Conservation (phyloP, 2,113 vertebrate species). For the Calonectris borealis region DNA sequence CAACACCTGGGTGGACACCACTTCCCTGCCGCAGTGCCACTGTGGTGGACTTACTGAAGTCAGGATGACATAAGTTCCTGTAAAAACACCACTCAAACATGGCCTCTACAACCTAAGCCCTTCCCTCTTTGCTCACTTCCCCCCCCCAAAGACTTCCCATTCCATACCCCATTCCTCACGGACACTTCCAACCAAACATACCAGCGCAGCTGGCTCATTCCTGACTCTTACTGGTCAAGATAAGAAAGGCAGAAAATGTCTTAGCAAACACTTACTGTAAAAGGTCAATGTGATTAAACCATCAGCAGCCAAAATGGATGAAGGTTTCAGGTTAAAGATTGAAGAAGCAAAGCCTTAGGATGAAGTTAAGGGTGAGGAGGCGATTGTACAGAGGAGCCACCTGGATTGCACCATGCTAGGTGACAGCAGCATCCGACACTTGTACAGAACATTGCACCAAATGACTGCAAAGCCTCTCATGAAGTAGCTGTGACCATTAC, state of each 20-base stretch:
- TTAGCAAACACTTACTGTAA: not conserved
- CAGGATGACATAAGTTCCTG: not conserved
- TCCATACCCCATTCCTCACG: not conserved
- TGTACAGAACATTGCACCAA: not conserved
- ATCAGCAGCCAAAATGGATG: not conserved
- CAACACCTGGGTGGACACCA: not conserved
- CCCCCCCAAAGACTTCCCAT: not conserved
- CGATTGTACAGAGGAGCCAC: not conserved
- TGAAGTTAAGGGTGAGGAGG: not conserved
- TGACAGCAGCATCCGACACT: not conserved
- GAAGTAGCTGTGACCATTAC: no score
- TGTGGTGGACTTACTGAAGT: not conserved
- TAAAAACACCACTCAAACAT: not conserved
- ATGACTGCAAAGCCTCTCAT: not conserved
- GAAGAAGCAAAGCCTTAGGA: not conserved
- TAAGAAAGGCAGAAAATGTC: not conserved
- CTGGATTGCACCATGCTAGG: not conserved
- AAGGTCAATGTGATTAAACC: not conserved
- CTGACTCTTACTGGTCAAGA: not conserved
- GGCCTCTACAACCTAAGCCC: not conserved
- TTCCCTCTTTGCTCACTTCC: not conserved
- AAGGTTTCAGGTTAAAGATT: not conserved
- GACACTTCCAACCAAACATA: not conserved
- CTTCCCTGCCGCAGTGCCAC: not conserved
- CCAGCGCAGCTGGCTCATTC: not conserved